Evolutionary conservation across 2,113 vertebrate genomes (phyloP).

Genomic region (Podarcis cretensis): DNA sequence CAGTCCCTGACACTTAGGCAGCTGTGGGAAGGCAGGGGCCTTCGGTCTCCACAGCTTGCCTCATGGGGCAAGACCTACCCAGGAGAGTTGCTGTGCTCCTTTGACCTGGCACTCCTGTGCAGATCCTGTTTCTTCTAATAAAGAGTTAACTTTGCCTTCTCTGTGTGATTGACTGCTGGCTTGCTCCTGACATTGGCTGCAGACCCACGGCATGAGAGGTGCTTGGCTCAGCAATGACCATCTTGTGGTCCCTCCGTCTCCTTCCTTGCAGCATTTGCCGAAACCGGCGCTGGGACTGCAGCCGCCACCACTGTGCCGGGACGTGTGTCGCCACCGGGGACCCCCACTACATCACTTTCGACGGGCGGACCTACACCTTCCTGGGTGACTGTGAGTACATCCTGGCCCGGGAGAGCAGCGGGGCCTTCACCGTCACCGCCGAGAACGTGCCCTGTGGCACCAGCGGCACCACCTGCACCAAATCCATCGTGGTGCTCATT

Average conservation of each 20-base stretch:
- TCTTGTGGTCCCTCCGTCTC: not conserved
- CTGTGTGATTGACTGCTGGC: too few relatives aligned
- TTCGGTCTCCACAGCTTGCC: too few relatives aligned
- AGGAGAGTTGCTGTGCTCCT: too few relatives aligned
- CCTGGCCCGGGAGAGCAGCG: slow-evolving; percentile 77
- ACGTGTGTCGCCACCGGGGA: slow-evolving; percentile 89
- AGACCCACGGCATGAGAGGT: not conserved
- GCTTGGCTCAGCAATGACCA: not conserved
- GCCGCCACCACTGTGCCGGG: slow-evolving; percentile 74
- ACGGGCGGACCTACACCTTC: slow-evolving; percentile 87
- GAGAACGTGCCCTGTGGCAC: slow-evolving; percentile 91
- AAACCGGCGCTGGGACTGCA: slow-evolving; percentile 84
- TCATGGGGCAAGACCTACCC: too few relatives aligned
- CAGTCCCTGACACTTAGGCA: too few relatives aligned
- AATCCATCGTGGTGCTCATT: slow-evolving; percentile 83
- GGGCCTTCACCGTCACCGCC: slow-evolving; percentile 82
- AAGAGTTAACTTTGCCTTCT: too few relatives aligned
- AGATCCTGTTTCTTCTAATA: too few relatives aligned
- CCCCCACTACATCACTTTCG: slow-evolving; percentile 92
- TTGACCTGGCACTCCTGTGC: too few relatives aligned
- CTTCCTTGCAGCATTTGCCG: slow-evolving; percentile 79
- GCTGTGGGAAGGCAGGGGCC: too few relatives aligned
- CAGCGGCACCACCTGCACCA: slow-evolving; percentile 89
- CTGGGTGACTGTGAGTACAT: slow-evolving; percentile 91
- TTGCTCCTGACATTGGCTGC: not conserved